Conservation (phyloP, 2,797 vertebrate genomes). For the Kryptopterus vitreolus region DNA sequence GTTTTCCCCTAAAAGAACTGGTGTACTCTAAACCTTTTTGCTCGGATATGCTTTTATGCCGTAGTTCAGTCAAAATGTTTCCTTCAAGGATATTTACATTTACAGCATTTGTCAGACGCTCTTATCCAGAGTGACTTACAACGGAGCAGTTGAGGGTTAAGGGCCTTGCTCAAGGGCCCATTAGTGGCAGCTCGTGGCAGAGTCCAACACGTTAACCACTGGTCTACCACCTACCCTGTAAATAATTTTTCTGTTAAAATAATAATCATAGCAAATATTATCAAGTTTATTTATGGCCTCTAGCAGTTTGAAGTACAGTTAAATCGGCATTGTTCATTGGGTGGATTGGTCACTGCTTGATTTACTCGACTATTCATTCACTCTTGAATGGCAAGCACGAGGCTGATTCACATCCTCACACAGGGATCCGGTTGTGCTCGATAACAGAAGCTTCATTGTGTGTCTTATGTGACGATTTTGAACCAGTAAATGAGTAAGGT, state of each 20-base stretch:
- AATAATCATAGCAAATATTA: too few relatives aligned
- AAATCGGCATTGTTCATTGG: not conserved
- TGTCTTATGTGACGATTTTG: not conserved
- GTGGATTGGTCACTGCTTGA: not conserved
- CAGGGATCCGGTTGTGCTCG: constrained; percentile 24
- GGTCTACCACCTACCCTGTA: too few relatives aligned
- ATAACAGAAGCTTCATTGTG: constrained; percentile 31
- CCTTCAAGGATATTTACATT: too few relatives aligned
- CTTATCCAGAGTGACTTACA: too few relatives aligned
- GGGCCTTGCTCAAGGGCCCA: too few relatives aligned
- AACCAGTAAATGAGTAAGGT: constrained; percentile 10
- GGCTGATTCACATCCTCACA: constrained; percentile 16
- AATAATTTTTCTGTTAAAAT: too few relatives aligned
- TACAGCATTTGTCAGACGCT: too few relatives aligned
- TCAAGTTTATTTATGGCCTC: too few relatives aligned
- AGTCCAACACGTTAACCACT: too few relatives aligned
- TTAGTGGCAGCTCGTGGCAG: too few relatives aligned
- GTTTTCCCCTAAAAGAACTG: not conserved
- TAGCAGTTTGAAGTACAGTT: not conserved
- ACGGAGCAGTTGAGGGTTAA: too few relatives aligned
- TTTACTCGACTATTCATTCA: constrained; percentile 1
- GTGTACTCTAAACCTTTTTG: not conserved
- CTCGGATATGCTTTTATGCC: not conserved
- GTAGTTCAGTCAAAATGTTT: not conserved
- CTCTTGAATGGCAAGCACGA: constrained; percentile 36